A percentile compares a stretch with the other conserved stretches of the same genome.
phyloP scores from a whole-genome alignment of 1,140 invertebrate genomes.

The Pinna nobilis region DNA sequence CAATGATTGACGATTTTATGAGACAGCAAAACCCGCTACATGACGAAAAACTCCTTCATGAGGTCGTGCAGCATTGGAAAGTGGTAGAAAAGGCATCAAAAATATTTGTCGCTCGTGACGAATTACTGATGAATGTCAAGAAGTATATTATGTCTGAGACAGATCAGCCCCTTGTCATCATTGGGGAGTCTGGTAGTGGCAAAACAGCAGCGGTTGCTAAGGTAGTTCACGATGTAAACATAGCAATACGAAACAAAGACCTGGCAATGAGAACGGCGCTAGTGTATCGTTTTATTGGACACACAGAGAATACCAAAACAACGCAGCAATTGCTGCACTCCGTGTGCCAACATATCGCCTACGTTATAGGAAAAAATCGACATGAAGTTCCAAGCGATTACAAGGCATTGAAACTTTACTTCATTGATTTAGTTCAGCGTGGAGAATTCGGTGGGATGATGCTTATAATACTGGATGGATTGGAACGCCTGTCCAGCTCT shows the following conservation, averaged over 20 bases:
- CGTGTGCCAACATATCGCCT: slow-evolving; percentile 66
- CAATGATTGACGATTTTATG: slow-evolving; percentile 76
- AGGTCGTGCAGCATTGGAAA: slow-evolving; percentile 96
- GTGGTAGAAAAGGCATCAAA: slow-evolving; percentile 94
- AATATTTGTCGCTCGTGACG: slow-evolving; percentile 80
- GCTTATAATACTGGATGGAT: slow-evolving; percentile 66
- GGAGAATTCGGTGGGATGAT: slow-evolving; percentile 65
- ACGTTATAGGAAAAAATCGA: slow-evolving; percentile 48
- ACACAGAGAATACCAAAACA: slow-evolving; percentile 54
- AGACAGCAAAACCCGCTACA: slow-evolving; percentile 75
- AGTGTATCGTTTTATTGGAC: slow-evolving; percentile 64
- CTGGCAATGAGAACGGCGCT: slow-evolving; percentile 54
- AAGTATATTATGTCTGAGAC: slow-evolving; percentile 84
- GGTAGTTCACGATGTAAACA: slow-evolving; percentile 52
- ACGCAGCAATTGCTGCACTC: slow-evolving; percentile 56
- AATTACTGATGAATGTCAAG: slow-evolving; percentile 79
- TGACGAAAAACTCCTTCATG: slow-evolving; percentile 78
- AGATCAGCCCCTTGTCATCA: slow-evolving; percentile 61
- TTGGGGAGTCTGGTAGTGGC: slow-evolving; percentile 64
- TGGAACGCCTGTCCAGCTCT: slow-evolving; percentile 60
- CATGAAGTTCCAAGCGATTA: slow-evolving; percentile 61
- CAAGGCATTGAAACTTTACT: slow-evolving; percentile 56
- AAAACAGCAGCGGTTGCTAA: slow-evolving; percentile 70
- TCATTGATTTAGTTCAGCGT: slow-evolving; percentile 59
- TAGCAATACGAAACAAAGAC: slow-evolving; percentile 44